Base-by-base conservation (phyloP, 2,113 vertebrate species). In the Boulengeromyrus knoepffleri region DNA sequence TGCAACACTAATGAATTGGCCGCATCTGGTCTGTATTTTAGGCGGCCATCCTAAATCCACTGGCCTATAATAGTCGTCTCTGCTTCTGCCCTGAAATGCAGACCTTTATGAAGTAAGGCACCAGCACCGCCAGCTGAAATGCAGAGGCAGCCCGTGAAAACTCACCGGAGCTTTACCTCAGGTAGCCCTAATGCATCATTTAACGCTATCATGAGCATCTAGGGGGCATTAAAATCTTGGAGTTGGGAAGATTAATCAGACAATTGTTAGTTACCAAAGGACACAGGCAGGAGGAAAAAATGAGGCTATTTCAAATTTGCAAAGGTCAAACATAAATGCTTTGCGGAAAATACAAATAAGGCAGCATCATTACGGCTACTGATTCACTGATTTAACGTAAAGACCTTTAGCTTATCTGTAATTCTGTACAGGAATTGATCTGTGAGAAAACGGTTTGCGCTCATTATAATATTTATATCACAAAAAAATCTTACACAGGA, bases 1-100 rank as follows among this genome's bases (percentile, higher is more conserved):
- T 89, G 88, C 84, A 90, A 88, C 46, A 56, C 88, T 70, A 93
- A 92, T 87, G 50, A 88, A 92, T 88, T 70, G 89, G 83, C 87
- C 88, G 39, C 89, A 91, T 87, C 85, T 91, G 86, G 77, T 31
- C 36, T n/a, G 50, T 89, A 85, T 88, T 39, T 36, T 13, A 90
- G 49, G 85, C 39, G 47, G 36, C 9, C 9, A 5, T 58, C 8
- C 58, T 31, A 70, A 70, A 70, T 70, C 9, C 62, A 13, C n/a
- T 31, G 9, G 62, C 10, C 27, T 24, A 19, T 80, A 42, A 80
- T 2, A 80, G 39, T 80, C 4, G 5, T 56, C 36, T 80, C 3
- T 8, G 15, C 70, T 39, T 39, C 13, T 77, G 36, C 36, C 4
- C 70, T 77, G 31, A 39, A 5, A 39, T 77, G 74, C 74, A 80